Evolutionary conservation across 2,113 vertebrate genomes (phyloP), one percentile per base, ranked within the genome.

Genomic region (Symphodus melops): DNA sequence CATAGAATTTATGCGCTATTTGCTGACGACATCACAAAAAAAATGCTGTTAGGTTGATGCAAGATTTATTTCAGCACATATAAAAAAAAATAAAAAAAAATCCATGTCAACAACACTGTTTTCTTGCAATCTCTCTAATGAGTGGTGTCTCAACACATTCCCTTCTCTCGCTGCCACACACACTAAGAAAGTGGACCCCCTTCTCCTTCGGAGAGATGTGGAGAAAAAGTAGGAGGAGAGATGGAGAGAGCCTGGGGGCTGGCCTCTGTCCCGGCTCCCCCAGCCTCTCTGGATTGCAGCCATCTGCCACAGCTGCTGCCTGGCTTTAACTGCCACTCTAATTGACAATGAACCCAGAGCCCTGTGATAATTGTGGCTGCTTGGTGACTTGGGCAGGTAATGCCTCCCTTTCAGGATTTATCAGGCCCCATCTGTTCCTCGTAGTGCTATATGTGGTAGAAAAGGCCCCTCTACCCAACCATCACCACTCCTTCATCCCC

Each of bases 251-350:
- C 94, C 92, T 94, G 89, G 88, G 91, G 91, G 83, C 93, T 95
- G 96, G 96, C 95, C 93, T 73, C 68, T 86, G 88, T 95, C 96
- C 95, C 94, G 87, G 93, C 93, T 94, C 93, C 94, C 94, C 93
- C 86, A 84, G 94, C 89, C 93, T 92, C 91, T 92, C 94, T 96
- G 96, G 96, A 97, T 93, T 93, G 37, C 46, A 75, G 96, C 97
- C 97, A 98, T 98, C 96, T 97, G 96, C 94, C 96, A 94, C 96
- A 96, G 95, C 96, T 97, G 96, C 95, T 94, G 94, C 94, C 94
- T 94, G 61, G 76, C 94, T 89, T 79, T 94, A 85, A 80, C 95
- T 96, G 95, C 95, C 95, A 94, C 93, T 96, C 94, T 96, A 95
- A 97, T 93, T 95, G 95, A 96, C 96, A 97, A 95, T 95, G 96